phyloP scores from a whole-genome alignment of 2,797 vertebrate genomes.

The Ctenochaetus hawaiiensis region DNA sequence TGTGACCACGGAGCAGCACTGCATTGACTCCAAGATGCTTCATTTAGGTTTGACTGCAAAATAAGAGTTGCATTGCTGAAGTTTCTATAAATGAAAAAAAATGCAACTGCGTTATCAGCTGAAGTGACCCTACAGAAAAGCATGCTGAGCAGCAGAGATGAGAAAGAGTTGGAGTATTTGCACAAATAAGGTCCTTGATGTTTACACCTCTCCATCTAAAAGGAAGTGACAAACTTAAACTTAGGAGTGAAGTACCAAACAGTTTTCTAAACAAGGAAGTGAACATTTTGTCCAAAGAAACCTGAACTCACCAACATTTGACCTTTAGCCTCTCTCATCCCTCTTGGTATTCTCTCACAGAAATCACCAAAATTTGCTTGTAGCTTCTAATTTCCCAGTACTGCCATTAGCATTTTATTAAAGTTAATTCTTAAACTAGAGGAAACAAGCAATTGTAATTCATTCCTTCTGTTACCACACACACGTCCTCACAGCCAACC shows the following conservation, averaged over 20 bases:
- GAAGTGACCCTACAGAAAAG: background rate
- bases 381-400: background rate
- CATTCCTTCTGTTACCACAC: background rate
- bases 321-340: conserved; percentile 28
- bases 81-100: background rate
- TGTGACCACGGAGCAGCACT: conserved; percentile 4
- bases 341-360: background rate
- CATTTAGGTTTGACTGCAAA: conserved; percentile 11
- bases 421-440: background rate
- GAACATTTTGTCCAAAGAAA: conserved; percentile 2
- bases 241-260: conserved; percentile 11
- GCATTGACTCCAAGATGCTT: background rate
- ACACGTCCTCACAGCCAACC: background rate
- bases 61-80: background rate
- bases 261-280: conserved; percentile 34
- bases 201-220: background rate
- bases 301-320: conserved; percentile 31
- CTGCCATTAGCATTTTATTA: background rate
- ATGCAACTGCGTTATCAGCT: background rate
- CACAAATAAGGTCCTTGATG: background rate
- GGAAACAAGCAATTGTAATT: background rate
- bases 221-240: conserved; percentile 39
- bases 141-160: background rate
- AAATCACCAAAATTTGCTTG: background rate
- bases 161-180: background rate